Evolutionary conservation across 2,888 invertebrate species (phyloP).

Genomic region (Lingula anatina): DNA sequence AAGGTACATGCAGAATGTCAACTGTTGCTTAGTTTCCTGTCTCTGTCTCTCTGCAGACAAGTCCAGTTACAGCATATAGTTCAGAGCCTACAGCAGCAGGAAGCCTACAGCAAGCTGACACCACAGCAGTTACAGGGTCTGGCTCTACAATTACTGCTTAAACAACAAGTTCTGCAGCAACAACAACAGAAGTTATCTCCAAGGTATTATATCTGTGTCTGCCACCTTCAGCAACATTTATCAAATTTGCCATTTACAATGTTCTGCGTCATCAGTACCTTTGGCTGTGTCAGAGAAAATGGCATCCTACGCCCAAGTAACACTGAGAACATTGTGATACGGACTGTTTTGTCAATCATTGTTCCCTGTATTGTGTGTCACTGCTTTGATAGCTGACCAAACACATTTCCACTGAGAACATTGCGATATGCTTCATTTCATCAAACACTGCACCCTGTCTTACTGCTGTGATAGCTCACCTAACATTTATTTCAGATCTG

Average conservation of each 20-base stretch:
- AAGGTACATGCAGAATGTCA: no score
- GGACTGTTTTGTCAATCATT: no score
- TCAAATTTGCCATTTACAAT: no score
- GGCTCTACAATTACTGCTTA: conserved; percentile 8
- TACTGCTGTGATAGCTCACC: conserved; percentile 13
- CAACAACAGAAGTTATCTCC: conserved; percentile 3
- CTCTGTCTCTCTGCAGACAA: no score
- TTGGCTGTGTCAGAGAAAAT: no score
- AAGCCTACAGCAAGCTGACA: conserved; percentile 37
- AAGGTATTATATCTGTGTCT: no score
- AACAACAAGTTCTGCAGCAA: conserved; percentile 7
- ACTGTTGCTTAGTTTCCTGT: no score
- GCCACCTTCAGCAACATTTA: no score
- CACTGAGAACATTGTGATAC: no score
- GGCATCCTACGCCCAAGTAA: no score
- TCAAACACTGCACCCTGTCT: conserved; percentile 3
- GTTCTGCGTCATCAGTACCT: no score
- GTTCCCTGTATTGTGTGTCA: no score
- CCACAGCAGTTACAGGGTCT: conserved; percentile 30
- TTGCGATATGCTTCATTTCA: background rate
- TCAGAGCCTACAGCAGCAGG: conserved; percentile 51
- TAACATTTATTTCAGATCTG: conserved; percentile 31
- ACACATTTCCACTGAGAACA: background rate
- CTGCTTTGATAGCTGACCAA: background rate
- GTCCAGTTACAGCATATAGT: conserved; percentile 35